Conservation (phyloP, 2,888 invertebrate genomes). For the Sminthurinus aureus region DNA sequence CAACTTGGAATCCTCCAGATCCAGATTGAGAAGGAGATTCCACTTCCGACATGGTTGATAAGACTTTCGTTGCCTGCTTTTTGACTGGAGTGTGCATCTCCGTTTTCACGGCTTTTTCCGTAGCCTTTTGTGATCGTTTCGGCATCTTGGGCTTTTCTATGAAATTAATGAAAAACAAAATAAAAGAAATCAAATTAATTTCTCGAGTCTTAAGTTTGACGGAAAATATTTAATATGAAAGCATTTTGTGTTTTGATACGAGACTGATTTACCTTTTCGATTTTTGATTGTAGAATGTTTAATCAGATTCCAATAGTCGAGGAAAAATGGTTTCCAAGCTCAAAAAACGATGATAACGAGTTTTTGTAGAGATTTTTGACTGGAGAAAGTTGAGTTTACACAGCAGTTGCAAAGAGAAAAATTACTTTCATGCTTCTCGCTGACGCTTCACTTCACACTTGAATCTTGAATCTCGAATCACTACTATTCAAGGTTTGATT, state of each 20-base stretch:
- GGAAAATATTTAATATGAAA: neutral
- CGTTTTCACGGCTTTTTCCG: neutral
- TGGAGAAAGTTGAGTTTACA: neutral
- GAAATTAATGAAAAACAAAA: neutral
- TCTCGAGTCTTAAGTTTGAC: neutral
- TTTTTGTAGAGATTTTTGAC: neutral
- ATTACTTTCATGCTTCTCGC: neutral
- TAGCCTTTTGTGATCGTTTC: neutral
- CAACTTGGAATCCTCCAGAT: neutral
- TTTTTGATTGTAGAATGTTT: no score
- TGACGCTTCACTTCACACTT: neutral
- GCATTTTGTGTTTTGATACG: no score
- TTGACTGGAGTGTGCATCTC: neutral
- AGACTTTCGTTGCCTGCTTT: neutral
- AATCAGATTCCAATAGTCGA: neutral
- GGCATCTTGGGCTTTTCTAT: neutral
- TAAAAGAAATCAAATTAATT: neutral
- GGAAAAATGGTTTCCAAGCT: neutral
- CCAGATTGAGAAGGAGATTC: neutral
- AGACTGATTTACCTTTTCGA: no score
- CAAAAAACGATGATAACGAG: neutral
- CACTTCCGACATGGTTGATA: neutral
- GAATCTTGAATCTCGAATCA: neutral
- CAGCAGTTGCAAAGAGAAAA: neutral
- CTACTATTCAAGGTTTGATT: no score